phyloP scores from a whole-genome alignment of 2,113 vertebrate species.

The Lophochroa leadbeateri region DNA sequence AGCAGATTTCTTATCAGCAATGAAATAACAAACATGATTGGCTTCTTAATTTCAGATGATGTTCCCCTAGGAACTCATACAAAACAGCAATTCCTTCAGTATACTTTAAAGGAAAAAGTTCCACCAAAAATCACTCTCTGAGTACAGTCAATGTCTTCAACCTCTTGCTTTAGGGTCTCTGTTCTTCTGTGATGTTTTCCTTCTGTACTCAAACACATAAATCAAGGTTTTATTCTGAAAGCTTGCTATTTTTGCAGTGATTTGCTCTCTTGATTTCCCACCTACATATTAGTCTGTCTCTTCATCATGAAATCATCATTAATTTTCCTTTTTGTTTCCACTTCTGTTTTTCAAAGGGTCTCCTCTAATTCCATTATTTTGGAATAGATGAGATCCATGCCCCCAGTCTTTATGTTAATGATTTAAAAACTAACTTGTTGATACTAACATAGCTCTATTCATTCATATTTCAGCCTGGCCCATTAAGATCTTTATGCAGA shows the following conservation, averaged over 20 bases:
- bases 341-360: neutral
- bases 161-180: neutral
- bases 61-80: neutral
- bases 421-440: neutral
- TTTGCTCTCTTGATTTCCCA: neutral
- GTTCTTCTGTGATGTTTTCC: neutral
- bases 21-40: neutral
- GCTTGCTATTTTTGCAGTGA: neutral
- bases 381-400: neutral
- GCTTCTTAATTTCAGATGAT: neutral
- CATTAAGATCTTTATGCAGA: neutral
- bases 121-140: neutral
- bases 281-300: neutral
- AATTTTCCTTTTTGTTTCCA: slow-evolving; percentile 25
- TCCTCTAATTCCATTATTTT: neutral
- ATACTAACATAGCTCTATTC: neutral
- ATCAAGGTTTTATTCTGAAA: neutral
- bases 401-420: neutral
- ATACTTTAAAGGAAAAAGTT: neutral
- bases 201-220: neutral
- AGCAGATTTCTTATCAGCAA: neutral
- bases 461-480: neutral
- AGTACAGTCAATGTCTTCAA: neutral
- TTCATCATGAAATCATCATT: neutral
- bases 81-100: neutral